Evolutionary conservation across 1,140 invertebrate genomes (phyloP).

Genomic region (Drosophila ironensis): DNA sequence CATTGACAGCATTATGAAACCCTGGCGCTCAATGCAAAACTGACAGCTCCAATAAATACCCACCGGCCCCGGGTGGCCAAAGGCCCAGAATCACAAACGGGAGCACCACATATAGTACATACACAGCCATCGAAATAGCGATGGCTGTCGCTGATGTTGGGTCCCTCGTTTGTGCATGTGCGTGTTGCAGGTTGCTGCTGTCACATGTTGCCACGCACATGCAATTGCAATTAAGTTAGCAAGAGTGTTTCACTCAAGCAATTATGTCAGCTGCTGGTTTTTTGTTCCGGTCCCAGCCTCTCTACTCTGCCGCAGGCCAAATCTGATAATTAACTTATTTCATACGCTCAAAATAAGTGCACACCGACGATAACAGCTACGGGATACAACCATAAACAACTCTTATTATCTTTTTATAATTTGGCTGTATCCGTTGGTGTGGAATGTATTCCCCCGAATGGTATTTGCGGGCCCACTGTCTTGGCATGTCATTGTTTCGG

Average conservation of each 20-base stretch:
- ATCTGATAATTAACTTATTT: too few species aligned
- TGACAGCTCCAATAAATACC: conserved; percentile 62
- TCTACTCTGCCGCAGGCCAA: not conserved
- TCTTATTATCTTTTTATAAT: too few species aligned
- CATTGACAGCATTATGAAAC: conserved; percentile 73
- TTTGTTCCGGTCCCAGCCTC: not conserved
- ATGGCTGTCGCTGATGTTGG: conserved; percentile 38
- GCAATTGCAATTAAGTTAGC: conserved; percentile 68
- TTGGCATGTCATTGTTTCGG: conserved; percentile 49
- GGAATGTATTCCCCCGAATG: conserved; percentile 3
- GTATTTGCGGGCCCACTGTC: conserved; percentile 25
- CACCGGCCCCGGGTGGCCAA: conserved; percentile 18
- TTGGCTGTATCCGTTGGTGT: too few species aligned
- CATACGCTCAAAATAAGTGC: too few species aligned
- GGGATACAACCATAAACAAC: too few species aligned
- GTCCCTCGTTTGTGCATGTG: not conserved
- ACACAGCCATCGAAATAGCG: conserved; percentile 41
- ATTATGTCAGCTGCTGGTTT: conserved; percentile 20
- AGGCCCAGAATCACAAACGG: conserved; percentile 4
- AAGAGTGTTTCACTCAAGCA: conserved; percentile 50
- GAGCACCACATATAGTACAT: not conserved
- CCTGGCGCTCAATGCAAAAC: conserved; percentile 54
- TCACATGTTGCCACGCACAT: conserved; percentile 18
- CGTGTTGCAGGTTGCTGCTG: not conserved
- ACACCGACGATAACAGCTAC: too few species aligned